phyloP scores from a whole-genome alignment of 2,113 vertebrate genomes.

The Chionis minor region DNA sequence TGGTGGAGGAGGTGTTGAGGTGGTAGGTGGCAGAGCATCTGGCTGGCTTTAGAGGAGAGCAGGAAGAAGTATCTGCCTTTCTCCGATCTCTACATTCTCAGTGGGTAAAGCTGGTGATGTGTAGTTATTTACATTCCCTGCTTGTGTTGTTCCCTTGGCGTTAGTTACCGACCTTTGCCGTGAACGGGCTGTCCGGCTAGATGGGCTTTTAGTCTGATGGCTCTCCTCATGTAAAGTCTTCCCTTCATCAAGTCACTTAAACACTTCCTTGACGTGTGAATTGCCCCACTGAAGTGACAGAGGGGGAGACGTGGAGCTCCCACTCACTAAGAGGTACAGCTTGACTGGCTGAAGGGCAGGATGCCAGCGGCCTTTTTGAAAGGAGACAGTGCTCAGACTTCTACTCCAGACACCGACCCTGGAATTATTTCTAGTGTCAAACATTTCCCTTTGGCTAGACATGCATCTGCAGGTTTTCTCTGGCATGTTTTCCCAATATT shows the following conservation, averaged over 20 bases:
- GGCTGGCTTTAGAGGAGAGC: background rate
- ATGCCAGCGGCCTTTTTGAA: background rate
- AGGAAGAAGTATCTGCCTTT: background rate
- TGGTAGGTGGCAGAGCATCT: background rate
- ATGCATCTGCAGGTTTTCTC: background rate
- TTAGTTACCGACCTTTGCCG: background rate
- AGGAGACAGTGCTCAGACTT: background rate
- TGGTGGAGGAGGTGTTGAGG: constrained; percentile 37
- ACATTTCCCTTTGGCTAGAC: background rate
- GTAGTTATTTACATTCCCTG: background rate
- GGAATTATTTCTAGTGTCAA: background rate
- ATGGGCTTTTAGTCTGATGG: background rate
- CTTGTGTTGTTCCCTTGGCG: background rate
- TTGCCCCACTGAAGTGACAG: background rate
- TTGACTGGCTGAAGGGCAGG: background rate
- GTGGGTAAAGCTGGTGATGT: background rate
- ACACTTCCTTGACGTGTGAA: background rate
- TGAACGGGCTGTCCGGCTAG: background rate
- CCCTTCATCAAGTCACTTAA: background rate
- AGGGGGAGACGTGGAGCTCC: background rate
- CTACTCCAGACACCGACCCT: background rate
- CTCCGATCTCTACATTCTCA: background rate
- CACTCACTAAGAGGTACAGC: background rate
- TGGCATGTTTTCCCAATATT: background rate
- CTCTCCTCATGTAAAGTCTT: background rate